A percentile compares a stretch with the other conserved stretches of the same genome.
These are phyloP conservation scores for Melanotaenia trifasciata DNA, from an alignment of 2,797 vertebrate genomes.

Conservation along the genomic window DNA sequence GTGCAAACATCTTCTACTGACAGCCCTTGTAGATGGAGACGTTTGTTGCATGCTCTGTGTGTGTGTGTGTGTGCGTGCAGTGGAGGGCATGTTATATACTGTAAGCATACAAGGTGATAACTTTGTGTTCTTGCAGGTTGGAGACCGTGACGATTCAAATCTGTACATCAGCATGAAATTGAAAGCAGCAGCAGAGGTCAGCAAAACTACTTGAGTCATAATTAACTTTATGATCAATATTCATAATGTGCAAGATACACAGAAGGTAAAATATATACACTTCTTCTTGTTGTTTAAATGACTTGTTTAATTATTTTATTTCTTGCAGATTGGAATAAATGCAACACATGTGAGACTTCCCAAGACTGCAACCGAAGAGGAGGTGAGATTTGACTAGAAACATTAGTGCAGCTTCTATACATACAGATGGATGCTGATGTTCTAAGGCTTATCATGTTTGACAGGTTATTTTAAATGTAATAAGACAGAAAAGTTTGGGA, in stretches of 20 bases:
- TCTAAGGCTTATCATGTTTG: neutral
- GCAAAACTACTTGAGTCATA: neutral
- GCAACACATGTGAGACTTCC: constrained; percentile 92
- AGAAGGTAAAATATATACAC: neutral
- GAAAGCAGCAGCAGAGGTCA: constrained; percentile 96
- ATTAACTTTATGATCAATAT: neutral
- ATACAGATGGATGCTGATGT: neutral
- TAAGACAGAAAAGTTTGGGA: neutral
- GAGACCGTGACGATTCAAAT: constrained; percentile 95
- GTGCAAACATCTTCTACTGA: neutral
- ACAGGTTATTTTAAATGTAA: neutral
- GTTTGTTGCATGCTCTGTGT: neutral
- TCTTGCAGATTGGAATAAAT: constrained; percentile 91
- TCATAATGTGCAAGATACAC: neutral
- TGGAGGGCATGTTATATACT: neutral
- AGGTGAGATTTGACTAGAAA: constrained; percentile 81
- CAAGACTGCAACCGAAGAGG: constrained; percentile 89
- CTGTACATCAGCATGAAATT: constrained; percentile 97
- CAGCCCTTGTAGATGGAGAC: neutral
- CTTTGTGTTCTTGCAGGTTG: constrained; percentile 85
- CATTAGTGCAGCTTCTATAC: neutral
- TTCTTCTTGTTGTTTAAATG: constrained; percentile 47
- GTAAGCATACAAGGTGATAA: neutral
- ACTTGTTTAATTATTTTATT: neutral
- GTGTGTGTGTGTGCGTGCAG: neutral